Base-by-base conservation (phyloP, 2,113 vertebrate genomes). In the Mugil cephalus region DNA sequence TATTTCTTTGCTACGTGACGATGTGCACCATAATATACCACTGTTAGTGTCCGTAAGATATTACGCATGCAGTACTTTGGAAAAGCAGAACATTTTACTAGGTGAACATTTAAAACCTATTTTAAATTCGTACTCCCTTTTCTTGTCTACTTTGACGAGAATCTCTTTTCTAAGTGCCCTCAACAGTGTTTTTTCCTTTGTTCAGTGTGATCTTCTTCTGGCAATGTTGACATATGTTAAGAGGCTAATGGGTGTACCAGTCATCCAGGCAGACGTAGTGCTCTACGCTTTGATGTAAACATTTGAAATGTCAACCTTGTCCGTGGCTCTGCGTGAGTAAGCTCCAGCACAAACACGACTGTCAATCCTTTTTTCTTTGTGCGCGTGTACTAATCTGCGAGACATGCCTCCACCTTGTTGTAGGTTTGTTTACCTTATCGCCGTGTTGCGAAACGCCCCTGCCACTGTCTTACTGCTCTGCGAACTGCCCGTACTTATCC, bases 241-340 rank as follows among this genome's bases (percentile, higher is more conserved):
- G 79, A 80, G 80, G 73, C 82, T 89, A 86, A 90, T 89, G 80
- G 60, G 50, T 87, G 75, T 75, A 83, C 43, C 65, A 87, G 62
- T 78, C 77, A 82, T 66, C 68, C 53, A 80, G n/a, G 43, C 48
- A 61, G 68, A 19, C 66, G 42, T 40, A 4, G 21, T 48, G 65
- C 35, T 58, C 79, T 75, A 65, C 70, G 43, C 73, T 81, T 84
- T 79, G 77, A 86, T 87, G 81, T 75, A 87, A 87, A 86, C 80
- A 85, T 84, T 88, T 69, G 52, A 84, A 86, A 84, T 89, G 81
- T 83, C 74, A 81, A 63, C 77, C 17, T 34, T 9, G 73, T 70
- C 74, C 40, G 34, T 56, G 68, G 71, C 53, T 79, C 47, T 66
- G 56, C 42, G 12, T 58, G 39, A 77, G 68, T 66, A 71, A 82